Evolutionary conservation across 1,140 invertebrate genomes (phyloP).

Genomic region (Ctenoplectra terminalis): DNA sequence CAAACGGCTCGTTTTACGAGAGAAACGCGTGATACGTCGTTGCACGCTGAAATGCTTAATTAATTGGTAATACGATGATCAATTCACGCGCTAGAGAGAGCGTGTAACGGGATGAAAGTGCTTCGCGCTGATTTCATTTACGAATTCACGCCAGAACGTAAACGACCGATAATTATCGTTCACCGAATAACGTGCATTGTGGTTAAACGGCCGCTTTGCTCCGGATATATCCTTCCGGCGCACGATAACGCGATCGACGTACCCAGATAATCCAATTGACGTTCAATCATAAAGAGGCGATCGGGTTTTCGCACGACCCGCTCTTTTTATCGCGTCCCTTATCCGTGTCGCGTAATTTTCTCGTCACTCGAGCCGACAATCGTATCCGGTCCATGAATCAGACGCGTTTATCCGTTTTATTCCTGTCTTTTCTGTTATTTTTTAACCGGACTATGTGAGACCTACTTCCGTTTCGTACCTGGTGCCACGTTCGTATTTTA

Average conservation of each 20-base stretch:
- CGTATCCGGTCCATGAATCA: conserved; percentile 11
- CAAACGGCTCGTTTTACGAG: background rate
- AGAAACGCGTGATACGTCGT: background rate
- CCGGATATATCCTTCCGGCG: background rate
- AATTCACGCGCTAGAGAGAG: background rate
- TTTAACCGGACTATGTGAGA: background rate
- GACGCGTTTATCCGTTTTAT: background rate
- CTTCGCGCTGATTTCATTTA: conserved; percentile 5
- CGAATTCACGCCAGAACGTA: background rate
- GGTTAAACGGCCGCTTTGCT: background rate
- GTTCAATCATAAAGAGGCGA: background rate
- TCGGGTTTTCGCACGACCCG: conserved; percentile 20
- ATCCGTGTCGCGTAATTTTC: conserved; percentile 11
- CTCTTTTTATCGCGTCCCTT: background rate
- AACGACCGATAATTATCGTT: background rate
- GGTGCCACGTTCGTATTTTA: background rate
- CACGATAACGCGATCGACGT: background rate
- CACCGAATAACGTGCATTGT: background rate
- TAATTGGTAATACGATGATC: background rate
- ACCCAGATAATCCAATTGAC: background rate
- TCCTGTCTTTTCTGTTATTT: background rate
- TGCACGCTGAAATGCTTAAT: background rate
- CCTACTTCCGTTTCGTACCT: background rate
- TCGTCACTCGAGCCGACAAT: no score
- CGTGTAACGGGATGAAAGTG: background rate